Conservation (phyloP, 2,888 invertebrate species). For the Cerceris ruficornis region DNA sequence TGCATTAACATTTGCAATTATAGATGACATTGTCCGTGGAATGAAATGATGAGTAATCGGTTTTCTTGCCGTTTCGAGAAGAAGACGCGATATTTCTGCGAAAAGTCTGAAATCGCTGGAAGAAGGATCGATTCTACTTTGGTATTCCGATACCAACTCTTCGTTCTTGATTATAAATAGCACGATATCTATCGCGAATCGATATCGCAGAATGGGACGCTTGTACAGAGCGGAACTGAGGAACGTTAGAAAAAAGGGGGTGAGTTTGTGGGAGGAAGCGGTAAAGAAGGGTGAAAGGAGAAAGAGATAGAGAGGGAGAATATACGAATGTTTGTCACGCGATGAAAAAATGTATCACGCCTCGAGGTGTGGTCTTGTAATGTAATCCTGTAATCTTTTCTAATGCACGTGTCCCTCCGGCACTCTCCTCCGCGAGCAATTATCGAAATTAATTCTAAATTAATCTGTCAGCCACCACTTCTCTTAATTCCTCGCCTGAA, state of each 20-base stretch:
- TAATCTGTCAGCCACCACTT: slow-evolving; percentile 34
- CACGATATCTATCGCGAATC: slow-evolving; percentile 55
- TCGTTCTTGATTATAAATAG: slow-evolving; percentile 60
- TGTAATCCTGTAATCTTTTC: slow-evolving; percentile 38
- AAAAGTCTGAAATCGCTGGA: slow-evolving; percentile 57
- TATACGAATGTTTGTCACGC: slow-evolving; percentile 58
- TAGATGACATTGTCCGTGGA: too few relatives aligned
- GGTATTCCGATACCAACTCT: slow-evolving; percentile 56
- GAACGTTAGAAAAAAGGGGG: background rate
- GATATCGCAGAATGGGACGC: slow-evolving; percentile 42
- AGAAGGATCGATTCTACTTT: slow-evolving; percentile 61
- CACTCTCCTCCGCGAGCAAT: slow-evolving; percentile 29
- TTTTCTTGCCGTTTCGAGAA: too few relatives aligned
- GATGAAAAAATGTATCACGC: slow-evolving; percentile 59
- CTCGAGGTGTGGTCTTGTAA: slow-evolving; percentile 43
- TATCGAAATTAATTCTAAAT: slow-evolving; percentile 57
- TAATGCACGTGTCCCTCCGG: slow-evolving; percentile 27
- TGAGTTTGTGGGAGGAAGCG: background rate
- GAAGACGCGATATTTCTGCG: background rate
- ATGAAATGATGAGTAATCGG: too few relatives aligned
- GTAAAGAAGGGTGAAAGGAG: background rate
- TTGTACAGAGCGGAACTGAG: slow-evolving; percentile 24
- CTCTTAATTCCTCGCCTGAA: slow-evolving; percentile 22
- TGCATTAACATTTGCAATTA: too few relatives aligned
- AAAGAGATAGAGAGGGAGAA: background rate